Conservation (phyloP, 2,797 vertebrate genomes). For the Alectoris magna region DNA sequence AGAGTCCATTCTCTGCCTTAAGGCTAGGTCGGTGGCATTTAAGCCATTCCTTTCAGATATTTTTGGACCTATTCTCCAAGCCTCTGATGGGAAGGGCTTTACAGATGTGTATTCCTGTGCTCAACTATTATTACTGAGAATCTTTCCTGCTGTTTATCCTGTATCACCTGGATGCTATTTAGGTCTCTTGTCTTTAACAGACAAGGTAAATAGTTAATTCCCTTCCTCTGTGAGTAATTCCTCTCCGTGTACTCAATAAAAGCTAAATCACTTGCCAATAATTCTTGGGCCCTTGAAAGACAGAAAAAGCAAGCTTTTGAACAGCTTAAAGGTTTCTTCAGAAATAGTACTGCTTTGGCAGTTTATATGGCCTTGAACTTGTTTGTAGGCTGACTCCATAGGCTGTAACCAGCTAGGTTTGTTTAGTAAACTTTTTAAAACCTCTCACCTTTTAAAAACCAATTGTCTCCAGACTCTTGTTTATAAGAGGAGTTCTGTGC, state of each 20-base stretch:
- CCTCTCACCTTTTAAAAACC: conserved; percentile 62
- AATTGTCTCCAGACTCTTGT: conserved; percentile 26
- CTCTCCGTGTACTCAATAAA: conserved; percentile 41
- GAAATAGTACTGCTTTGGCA: background rate
- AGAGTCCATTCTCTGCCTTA: background rate
- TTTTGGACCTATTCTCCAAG: background rate
- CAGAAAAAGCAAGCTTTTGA: background rate
- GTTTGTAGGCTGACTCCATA: conserved; percentile 1
- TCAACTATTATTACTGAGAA: background rate
- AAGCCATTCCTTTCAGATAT: background rate
- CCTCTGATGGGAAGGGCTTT: background rate
- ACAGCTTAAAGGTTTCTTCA: conserved; percentile 12
- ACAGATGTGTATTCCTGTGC: background rate
- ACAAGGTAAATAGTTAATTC: conserved; percentile 21
- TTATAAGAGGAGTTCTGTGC: conserved; percentile 50
- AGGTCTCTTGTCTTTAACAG: conserved; percentile 33
- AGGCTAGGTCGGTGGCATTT: background rate
- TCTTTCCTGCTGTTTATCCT: conserved; percentile 42
- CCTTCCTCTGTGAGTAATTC: conserved; percentile 52
- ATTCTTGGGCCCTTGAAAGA: conserved; percentile 37
- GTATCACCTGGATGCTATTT: background rate
- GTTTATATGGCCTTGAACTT: conserved; percentile 32
- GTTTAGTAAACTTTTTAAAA: conserved; percentile 62
- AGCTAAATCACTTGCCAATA: conserved; percentile 50
- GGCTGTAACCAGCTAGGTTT: conserved; percentile 34